These are phyloP conservation scores for Trichonephila clavipes DNA, from an alignment of 1,140 invertebrate genomes.

Conservation along the genomic window DNA sequence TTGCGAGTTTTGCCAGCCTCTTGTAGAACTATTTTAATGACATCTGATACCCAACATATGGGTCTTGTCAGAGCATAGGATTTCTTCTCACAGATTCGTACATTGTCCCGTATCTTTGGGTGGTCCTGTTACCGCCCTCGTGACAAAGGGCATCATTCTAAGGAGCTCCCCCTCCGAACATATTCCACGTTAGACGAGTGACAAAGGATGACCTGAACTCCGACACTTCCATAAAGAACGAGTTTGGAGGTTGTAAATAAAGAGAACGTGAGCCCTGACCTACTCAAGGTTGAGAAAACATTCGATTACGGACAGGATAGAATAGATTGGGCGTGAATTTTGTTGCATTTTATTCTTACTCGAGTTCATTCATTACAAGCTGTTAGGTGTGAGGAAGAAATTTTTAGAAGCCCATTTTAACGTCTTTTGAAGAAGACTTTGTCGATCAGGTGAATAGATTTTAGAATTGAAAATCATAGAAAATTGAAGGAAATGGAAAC, in stretches of 20 bases:
- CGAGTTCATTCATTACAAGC: neutral
- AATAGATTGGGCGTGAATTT: neutral
- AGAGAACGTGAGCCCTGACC: neutral
- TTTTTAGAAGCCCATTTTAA: no score
- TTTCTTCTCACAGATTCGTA: no score
- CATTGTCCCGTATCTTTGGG: neutral
- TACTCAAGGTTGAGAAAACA: neutral
- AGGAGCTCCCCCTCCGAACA: neutral
- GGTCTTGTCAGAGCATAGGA: no score
- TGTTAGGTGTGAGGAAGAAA: no score
- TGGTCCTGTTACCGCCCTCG: neutral
- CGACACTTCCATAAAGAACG: neutral
- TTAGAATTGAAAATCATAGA: no score
- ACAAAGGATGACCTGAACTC: neutral
- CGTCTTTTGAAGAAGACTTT: no score
- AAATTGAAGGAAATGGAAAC: no score
- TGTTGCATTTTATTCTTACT: neutral
- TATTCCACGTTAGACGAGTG: neutral
- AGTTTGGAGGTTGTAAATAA: slow-evolving; percentile 13
- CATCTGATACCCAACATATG: no score
- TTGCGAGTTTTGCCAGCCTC: no score
- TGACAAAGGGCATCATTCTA: neutral
- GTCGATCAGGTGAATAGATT: no score
- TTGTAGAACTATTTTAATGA: no score
- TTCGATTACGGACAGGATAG: neutral